Base-by-base conservation (phyloP, 2,888 invertebrate genomes). In the Chrysolina oricalcia region DNA sequence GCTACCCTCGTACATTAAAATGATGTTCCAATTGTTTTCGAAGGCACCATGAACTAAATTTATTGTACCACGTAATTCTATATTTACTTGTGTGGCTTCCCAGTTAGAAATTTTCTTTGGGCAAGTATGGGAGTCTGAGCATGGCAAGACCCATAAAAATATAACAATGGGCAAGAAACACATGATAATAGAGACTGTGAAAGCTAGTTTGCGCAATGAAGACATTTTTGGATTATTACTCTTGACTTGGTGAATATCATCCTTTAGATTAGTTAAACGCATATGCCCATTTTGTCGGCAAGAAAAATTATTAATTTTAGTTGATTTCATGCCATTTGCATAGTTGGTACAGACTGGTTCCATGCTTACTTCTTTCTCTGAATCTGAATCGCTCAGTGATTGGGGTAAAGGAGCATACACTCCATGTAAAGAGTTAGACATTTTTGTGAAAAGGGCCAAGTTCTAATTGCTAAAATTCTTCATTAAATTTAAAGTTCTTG, bases 381-480 rank as follows among this genome's bases (percentile, higher is more conserved):
- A 94, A 83, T 95, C 86, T 0, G 94, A 94, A 88, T 95, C 95
- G 72, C 94, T 92, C 82, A 95, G 90, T 80, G 93, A 92, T 89
- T 95, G 95, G 78, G 94, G 94, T 84, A 95, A 88, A 73, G 95
- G 95, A 83, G 94, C 92, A 87, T 95, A 95, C 83, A 92, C 91
- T 81, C 90, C 91, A 87, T 91, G 91, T 75, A 89, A 81, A 21
- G 83, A 80, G 76, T 85, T 84, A 56, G 87, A 81, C 87, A 87
- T 87, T 67, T 78, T 83, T 11, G 11, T 15, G 10, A 41, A 40
- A 63, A 11, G 35, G 15, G 10, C 8, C 19, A 21, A 48, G 17
- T 43, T 46, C n/a, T 46, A 43, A 15, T 23, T 8, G 15, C 5
- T 46, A 46, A 43, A 63, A 63, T 65, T 41, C 21, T 10, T 56